A percentile compares a stretch with the other conserved stretches of the same genome.
phyloP scores from a whole-genome alignment of 2,113 vertebrate species.

The Notothenia coriiceps region DNA sequence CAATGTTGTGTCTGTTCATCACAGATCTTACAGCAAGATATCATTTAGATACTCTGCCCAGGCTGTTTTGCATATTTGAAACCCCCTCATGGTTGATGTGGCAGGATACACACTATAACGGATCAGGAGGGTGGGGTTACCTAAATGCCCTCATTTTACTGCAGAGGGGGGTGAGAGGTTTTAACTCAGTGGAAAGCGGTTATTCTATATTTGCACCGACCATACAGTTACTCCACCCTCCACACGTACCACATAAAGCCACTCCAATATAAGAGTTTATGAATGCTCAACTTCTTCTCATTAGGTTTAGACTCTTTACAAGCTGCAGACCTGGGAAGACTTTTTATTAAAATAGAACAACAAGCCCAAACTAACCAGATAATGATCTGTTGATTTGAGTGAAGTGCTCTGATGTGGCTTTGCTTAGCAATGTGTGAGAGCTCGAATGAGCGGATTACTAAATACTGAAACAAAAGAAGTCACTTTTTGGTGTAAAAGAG shows the following conservation, averaged over 20 bases:
- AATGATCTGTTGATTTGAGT: constrained; percentile 48
- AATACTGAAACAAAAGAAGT: background rate
- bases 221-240: constrained; percentile 81
- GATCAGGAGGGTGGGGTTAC: constrained; percentile 74
- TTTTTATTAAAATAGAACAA: constrained; percentile 43
- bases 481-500: constrained; percentile 12
- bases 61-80: constrained; percentile 60
- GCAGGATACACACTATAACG: constrained; percentile 64
- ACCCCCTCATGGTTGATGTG: constrained; percentile 70
- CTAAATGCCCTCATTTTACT: constrained; percentile 72
- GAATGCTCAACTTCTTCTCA: constrained; percentile 56
- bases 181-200: constrained; percentile 80
- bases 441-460: background rate
- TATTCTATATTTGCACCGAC: constrained; percentile 80
- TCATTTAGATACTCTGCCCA: constrained; percentile 9
- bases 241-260: constrained; percentile 76
- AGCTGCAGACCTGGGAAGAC: constrained; percentile 38
- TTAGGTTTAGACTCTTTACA: constrained; percentile 48
- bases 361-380: constrained; percentile 46
- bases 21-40: constrained; percentile 18
- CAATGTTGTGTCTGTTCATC: constrained; percentile 45
- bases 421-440: background rate
- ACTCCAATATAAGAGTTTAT: constrained; percentile 68
- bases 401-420: constrained; percentile 18
- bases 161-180: constrained; percentile 59